Conservation (phyloP, 2,888 invertebrate genomes). For the Abrostola tripartita region DNA sequence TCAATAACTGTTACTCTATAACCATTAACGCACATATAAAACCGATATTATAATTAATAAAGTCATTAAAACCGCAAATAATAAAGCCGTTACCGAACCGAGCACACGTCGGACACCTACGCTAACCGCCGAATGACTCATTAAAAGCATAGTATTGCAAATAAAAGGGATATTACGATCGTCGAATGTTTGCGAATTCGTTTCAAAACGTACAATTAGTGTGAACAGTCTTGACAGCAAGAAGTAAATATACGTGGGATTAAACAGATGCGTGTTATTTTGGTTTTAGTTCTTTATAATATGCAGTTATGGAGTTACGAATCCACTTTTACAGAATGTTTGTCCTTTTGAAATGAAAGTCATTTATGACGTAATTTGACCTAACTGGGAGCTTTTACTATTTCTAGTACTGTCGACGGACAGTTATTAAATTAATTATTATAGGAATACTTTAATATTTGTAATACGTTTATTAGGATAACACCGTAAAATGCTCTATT, state of each 20-base stretch:
- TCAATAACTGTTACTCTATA: too few relatives aligned
- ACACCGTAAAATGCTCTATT: too few relatives aligned
- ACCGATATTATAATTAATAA: constrained; percentile 27
- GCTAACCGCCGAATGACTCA: constrained; percentile 38
- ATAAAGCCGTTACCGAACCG: constrained; percentile 11
- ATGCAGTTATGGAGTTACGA: constrained; percentile 15
- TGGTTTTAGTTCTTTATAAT: constrained; percentile 2
- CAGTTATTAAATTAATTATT: too few relatives aligned
- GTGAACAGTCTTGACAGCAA: constrained; percentile 1
- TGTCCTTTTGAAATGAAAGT: neutral
- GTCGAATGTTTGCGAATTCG: constrained; percentile 13
- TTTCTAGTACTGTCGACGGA: too few relatives aligned
- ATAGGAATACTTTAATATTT: too few relatives aligned
- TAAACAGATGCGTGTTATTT: neutral
- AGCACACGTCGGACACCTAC: constrained; percentile 32
- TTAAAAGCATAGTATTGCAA: constrained; percentile 23
- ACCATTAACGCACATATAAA: constrained; percentile 16
- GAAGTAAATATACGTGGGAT: constrained; percentile 8
- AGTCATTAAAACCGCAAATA: constrained; percentile 32
- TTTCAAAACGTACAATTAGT: constrained; percentile 9
- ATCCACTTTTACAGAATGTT: constrained; percentile 48
- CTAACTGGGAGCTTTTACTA: too few relatives aligned
- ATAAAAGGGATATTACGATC: constrained; percentile 31
- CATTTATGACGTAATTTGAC: too few relatives aligned
- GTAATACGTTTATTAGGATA: too few relatives aligned